A percentile compares a stretch with the other conserved stretches of the same genome.
These are phyloP conservation scores for Uloborus diversus DNA, from an alignment of 1,140 invertebrate genomes.

Conservation along the genomic window DNA sequence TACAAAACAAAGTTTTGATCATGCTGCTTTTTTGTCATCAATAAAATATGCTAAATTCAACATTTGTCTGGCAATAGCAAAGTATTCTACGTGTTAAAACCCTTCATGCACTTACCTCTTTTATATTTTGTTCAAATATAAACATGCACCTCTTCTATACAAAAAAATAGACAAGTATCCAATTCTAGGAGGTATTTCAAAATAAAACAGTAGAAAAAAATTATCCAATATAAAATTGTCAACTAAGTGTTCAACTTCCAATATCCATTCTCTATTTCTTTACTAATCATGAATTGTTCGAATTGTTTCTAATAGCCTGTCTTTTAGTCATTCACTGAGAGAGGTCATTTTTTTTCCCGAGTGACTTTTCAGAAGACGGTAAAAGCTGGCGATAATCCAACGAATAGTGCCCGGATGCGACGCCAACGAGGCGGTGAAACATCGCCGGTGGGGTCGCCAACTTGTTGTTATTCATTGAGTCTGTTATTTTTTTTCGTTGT, in stretches of 20 bases:
- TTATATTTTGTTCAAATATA: constrained; percentile 1
- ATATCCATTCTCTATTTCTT: constrained; percentile 12
- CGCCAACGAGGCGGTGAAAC: constrained; percentile 22
- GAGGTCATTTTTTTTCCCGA: constrained; percentile 36
- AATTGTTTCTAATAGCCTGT: constrained; percentile 28
- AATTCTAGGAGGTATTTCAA: too few species aligned
- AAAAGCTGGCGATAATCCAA: constrained; percentile 23
- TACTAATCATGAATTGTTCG: constrained; percentile 10
- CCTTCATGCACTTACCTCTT: too few species aligned
- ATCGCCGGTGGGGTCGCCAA: constrained; percentile 17
- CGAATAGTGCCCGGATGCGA: constrained; percentile 34
- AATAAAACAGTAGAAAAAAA: too few species aligned
- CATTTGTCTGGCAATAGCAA: too few species aligned
- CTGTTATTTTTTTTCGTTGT: background rate
- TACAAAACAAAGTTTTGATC: too few species aligned
- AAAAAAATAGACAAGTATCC: too few species aligned
- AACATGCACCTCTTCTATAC: background rate
- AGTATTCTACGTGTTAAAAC: too few species aligned
- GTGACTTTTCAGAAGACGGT: constrained; percentile 28
- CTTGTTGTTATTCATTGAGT: background rate
- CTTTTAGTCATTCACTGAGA: constrained; percentile 24
- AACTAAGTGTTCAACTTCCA: background rate
- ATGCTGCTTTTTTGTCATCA: too few species aligned
- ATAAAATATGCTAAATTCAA: too few species aligned
- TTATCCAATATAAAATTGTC: too few species aligned